phyloP scores from a whole-genome alignment of 1,140 invertebrate genomes.

The Anagrus nilaparvatae region DNA sequence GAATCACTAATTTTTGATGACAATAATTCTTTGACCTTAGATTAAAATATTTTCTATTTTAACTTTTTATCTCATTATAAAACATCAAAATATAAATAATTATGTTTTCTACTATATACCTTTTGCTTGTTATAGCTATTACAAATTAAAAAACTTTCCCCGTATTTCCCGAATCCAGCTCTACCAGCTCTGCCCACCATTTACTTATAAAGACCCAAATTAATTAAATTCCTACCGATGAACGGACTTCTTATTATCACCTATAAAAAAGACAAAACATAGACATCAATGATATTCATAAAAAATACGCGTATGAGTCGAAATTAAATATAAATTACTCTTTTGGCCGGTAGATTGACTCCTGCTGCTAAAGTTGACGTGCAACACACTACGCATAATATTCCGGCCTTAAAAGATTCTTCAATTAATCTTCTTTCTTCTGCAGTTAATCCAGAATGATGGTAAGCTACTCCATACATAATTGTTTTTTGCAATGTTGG shows the following conservation, averaged over 20 bases:
- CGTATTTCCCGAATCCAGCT: slow-evolving; percentile 63
- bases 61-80: background rate
- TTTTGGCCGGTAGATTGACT: slow-evolving; percentile 89
- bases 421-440: slow-evolving; percentile 83
- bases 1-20: slow-evolving; percentile 59
- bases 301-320: background rate
- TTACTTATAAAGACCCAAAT: slow-evolving; percentile 80
- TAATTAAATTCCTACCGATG: slow-evolving; percentile 68
- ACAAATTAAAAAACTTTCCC: slow-evolving; percentile 72
- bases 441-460: slow-evolving; percentile 72
- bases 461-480: slow-evolving; percentile 78
- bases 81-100: background rate
- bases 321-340: slow-evolving; percentile 42
- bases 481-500: slow-evolving; percentile 62
- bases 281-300: slow-evolving; percentile 9
- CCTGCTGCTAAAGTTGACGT: slow-evolving; percentile 95
- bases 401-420: slow-evolving; percentile 70
- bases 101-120: slow-evolving; percentile 22
- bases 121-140: slow-evolving; percentile 42
- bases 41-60: slow-evolving; percentile 3
- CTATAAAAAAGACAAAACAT: too few relatives aligned
- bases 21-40: slow-evolving; percentile 47
- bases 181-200: slow-evolving; percentile 83
- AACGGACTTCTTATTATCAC: slow-evolving; percentile 78
- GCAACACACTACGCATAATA: slow-evolving; percentile 82